A percentile compares a stretch with the other conserved stretches of the same genome.
Conservation (phyloP, 2,888 invertebrate species). For the Iselma pallidipennis region DNA sequence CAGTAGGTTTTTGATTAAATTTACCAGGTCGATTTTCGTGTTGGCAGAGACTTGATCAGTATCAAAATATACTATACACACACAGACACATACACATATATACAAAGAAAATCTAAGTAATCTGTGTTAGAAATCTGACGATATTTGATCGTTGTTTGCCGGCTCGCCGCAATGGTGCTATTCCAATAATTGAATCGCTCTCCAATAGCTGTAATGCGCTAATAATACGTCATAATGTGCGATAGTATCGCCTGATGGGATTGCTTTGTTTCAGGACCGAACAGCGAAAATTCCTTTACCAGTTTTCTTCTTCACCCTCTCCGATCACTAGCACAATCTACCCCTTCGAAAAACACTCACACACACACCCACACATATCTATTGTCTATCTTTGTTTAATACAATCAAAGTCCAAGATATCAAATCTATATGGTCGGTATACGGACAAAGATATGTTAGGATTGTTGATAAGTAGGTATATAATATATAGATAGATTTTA, state of each 20-base stretch:
- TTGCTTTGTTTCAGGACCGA: conserved; percentile 55
- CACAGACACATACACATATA: neutral
- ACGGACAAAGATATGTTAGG: no score
- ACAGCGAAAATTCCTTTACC: conserved; percentile 12
- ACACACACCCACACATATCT: no score
- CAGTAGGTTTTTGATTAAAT: conserved; percentile 34
- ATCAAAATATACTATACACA: no score
- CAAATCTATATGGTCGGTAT: no score
- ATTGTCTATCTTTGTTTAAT: no score
- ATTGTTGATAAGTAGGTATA: neutral
- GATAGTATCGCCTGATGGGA: conserved; percentile 58
- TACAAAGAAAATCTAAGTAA: conserved; percentile 38
- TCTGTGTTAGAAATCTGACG: conserved; percentile 40
- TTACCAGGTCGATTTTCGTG: conserved; percentile 29
- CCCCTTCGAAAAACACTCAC: neutral
- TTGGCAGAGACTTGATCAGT: conserved; percentile 11
- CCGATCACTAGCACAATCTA: conserved; percentile 11
- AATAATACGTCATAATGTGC: conserved; percentile 59
- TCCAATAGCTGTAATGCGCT: conserved; percentile 59
- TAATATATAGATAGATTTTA: conserved; percentile 19
- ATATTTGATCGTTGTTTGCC: conserved; percentile 53
- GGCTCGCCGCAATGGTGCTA: conserved; percentile 55
- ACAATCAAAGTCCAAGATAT: no score
- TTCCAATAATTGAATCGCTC: conserved; percentile 60
- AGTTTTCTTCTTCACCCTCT: conserved; percentile 9